These are phyloP conservation scores for Pungitius pungitius DNA, from an alignment of 2,113 vertebrate species.

Conservation along the genomic window DNA sequence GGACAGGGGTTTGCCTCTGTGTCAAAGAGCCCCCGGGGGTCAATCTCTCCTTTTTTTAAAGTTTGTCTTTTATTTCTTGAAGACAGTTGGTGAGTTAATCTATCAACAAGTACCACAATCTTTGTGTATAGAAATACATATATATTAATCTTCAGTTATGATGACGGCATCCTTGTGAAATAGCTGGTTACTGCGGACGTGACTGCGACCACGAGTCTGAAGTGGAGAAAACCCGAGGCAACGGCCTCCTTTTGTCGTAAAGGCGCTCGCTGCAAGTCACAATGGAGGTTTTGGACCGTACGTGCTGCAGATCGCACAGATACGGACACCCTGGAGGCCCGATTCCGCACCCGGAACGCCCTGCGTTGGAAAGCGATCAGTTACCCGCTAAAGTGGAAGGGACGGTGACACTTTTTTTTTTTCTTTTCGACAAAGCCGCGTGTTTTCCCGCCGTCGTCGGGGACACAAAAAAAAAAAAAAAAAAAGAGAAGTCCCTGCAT, in stretches of 20 bases:
- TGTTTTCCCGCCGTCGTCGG: constrained; percentile 49
- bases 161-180: constrained; percentile 52
- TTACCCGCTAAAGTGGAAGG: constrained; percentile 46
- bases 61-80: constrained; percentile 9
- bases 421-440: constrained; percentile 49
- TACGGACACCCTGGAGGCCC: constrained; percentile 34
- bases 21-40: constrained; percentile 40
- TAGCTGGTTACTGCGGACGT: constrained; percentile 57
- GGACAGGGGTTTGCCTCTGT: constrained; percentile 30
- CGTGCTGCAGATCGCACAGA: constrained; percentile 70
- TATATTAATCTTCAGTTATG: constrained; percentile 2
- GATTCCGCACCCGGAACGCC: constrained; percentile 40
- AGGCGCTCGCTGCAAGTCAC: constrained; percentile 52
- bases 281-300: constrained; percentile 64
- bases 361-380: constrained; percentile 66
- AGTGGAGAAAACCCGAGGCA: constrained; percentile 42
- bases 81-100: background rate
- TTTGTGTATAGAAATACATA: background rate
- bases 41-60: constrained; percentile 49
- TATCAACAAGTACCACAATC: background rate
- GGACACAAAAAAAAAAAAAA: too few species aligned
- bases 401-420: constrained; percentile 45
- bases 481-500: constrained; percentile 61
- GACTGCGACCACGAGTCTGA: constrained; percentile 57
- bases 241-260: constrained; percentile 67